Base-by-base conservation (phyloP, 2,888 invertebrate genomes). In the Sarcophaga subvicina region DNA sequence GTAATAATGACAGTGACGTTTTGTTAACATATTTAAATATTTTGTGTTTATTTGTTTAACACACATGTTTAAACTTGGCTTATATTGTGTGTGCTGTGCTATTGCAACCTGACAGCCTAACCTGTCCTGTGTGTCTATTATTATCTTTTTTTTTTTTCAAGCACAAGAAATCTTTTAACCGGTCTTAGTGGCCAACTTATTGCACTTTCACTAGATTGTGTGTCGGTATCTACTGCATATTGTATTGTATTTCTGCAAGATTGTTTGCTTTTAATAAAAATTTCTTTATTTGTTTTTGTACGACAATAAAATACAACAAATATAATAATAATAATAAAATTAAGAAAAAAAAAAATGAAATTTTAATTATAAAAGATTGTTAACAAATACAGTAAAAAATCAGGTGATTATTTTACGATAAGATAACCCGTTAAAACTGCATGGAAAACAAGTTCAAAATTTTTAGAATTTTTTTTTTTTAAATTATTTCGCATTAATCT, bases 101-200 rank as follows among this genome's bases (percentile, higher is more conserved):
- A 17, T 37, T 67, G 54, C 59, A 60, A 59, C 17, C 5, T 54
- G 54, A 54, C 37, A 49, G 59, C 17, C n/a, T 77, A 77, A 67
- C 77, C 67, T 20, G 77, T 77, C 67, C 59, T 67, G 77, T 67
- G 17, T 37, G 59, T 37, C 37, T 37, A 37, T 37, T 37, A 37
- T 27, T 75, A 47, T 63, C 17, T 64, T 17, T 66, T 59, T 49
- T 62, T 66, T 59, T 59, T 37, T 72, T 14, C 45, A 17, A 22
- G 22, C 64, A 47, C n/a, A 20, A 64, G 63, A 22, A 71, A 79
- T n/a, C 64, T 11, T 66, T 5, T 59, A 80, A 80, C 80, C 80
- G 72, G 80, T 80, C 63, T 72, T 72, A 17, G 64, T 72, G 80
- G 59, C 64, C 80, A 80, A 72, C 72, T 64, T 80, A 59, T n/a